These are phyloP conservation scores for Antechinus flavipes DNA, from an alignment of 2,113 vertebrate species.

Conservation along the genomic window DNA sequence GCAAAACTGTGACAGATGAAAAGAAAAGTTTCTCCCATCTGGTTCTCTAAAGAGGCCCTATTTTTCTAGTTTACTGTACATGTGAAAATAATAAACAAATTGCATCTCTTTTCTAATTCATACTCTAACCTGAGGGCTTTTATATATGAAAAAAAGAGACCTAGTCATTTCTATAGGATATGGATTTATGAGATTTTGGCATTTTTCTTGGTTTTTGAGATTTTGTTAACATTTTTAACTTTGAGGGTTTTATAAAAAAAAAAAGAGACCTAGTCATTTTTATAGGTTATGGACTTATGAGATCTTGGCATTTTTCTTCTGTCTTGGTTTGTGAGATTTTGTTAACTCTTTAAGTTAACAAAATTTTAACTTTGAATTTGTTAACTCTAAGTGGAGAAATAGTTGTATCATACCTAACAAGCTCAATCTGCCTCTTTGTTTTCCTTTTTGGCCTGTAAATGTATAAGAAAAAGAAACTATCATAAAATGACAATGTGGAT, in stretches of 20 bases:
- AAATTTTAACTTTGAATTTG: not conserved
- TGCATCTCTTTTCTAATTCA: conserved; percentile 76
- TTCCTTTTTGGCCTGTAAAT: conserved; percentile 56
- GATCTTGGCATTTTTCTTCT: conserved; percentile 27
- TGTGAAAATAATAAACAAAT: conserved; percentile 81
- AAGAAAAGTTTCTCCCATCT: conserved; percentile 74
- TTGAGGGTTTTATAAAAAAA: conserved; percentile 29
- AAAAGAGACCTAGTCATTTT: conserved; percentile 62
- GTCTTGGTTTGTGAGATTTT: conserved; percentile 60
- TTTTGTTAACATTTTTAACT: conserved; percentile 43
- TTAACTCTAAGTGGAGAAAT: conserved; percentile 55
- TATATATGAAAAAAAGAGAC: conserved; percentile 25
- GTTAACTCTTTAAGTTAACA: conserved; percentile 48
- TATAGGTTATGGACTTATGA: conserved; percentile 58
- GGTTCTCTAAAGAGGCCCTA: conserved; percentile 68
- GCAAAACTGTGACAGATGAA: conserved; percentile 76
- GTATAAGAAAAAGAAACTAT: conserved; percentile 60
- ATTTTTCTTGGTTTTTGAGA: conserved; percentile 51
- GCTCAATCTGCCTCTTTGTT: conserved; percentile 52
- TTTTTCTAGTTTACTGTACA: conserved; percentile 75
- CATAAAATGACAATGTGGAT: conserved; percentile 72
- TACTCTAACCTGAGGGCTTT: conserved; percentile 69
- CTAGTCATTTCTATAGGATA: conserved; percentile 65
- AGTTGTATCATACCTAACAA: conserved; percentile 56
- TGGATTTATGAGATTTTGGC: conserved; percentile 54